phyloP scores from a whole-genome alignment of 30 jellyfish, hydroid and myxozoan genomes.

The Turritopsis dohrnii region DNA sequence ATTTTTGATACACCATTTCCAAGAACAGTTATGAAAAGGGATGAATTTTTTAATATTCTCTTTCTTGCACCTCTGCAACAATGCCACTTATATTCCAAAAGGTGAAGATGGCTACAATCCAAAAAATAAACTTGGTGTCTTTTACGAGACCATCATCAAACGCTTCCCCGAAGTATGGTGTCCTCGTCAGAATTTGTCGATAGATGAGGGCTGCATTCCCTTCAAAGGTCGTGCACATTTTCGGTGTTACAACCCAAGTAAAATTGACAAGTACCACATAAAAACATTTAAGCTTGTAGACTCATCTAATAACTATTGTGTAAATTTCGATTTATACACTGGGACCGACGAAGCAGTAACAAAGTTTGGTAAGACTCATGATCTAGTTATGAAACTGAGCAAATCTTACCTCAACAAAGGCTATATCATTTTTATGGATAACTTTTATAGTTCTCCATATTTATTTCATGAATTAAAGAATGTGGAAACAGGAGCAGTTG shows the following conservation, averaged over 20 bases:
- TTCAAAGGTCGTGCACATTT: neutral
- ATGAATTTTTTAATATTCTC: slow-evolving; percentile 1
- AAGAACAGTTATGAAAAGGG: neutral
- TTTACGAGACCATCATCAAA: neutral
- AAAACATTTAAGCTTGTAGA: no score
- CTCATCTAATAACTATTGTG: no score
- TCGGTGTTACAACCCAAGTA: neutral
- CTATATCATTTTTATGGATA: no score
- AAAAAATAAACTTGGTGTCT: neutral
- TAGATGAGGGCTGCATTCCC: slow-evolving; percentile 4
- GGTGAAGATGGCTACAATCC: slow-evolving; percentile 13
- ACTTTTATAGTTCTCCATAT: no score
- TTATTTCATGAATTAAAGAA: no score
- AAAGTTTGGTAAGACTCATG: no score
- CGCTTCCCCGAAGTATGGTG: slow-evolving; percentile 12
- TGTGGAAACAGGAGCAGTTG: no score
- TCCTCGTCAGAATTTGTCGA: slow-evolving; percentile 11
- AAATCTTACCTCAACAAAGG: no score
- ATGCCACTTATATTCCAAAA: slow-evolving; percentile 8
- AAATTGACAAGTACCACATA: no score
- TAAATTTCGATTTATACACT: no score
- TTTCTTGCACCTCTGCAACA: slow-evolving; percentile 2
- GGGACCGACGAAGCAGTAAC: no score
- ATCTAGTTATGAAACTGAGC: no score
- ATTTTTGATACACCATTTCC: slow-evolving; percentile 7